These are phyloP conservation scores for Epistrophella euchroma DNA, from an alignment of 2,888 invertebrate genomes.

Conservation along the genomic window DNA sequence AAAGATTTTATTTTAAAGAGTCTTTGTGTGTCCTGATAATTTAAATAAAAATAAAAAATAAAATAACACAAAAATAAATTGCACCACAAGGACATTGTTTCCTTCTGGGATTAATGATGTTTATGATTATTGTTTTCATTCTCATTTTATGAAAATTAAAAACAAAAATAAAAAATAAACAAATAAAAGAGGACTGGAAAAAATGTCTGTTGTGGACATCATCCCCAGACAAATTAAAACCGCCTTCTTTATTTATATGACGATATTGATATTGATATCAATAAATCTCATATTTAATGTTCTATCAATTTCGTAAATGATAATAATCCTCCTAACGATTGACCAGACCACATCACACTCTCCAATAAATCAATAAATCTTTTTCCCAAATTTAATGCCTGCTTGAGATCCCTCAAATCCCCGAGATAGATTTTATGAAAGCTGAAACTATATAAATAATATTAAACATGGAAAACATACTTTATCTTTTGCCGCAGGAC, in stretches of 20 bases:
- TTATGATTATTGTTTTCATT: slow-evolving; percentile 16
- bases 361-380: slow-evolving; percentile 52
- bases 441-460: slow-evolving; percentile 16
- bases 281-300: slow-evolving; percentile 39
- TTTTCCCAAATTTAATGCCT: slow-evolving; percentile 19
- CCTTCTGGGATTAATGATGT: slow-evolving; percentile 32
- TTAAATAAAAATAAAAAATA: slow-evolving; percentile 17
- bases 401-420: slow-evolving; percentile 33
- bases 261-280: not conserved
- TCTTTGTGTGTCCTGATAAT: slow-evolving; percentile 5
- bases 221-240: slow-evolving; percentile 1
- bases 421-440: not conserved
- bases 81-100: slow-evolving; percentile 30
- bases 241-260: slow-evolving; percentile 17
- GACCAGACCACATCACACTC: not conserved
- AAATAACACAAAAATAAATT: slow-evolving; percentile 25
- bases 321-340: slow-evolving; percentile 41
- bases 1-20: not conserved
- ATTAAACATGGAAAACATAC: not conserved
- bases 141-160: not conserved
- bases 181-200: not conserved
- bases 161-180: slow-evolving; percentile 8
- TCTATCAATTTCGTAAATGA: slow-evolving; percentile 49
- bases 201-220: slow-evolving; percentile 3
- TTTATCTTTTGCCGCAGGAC: slow-evolving; percentile 24